These are phyloP conservation scores for Lasioglossum oenotherae DNA, from an alignment of 2,888 invertebrate genomes.

Conservation along the genomic window DNA sequence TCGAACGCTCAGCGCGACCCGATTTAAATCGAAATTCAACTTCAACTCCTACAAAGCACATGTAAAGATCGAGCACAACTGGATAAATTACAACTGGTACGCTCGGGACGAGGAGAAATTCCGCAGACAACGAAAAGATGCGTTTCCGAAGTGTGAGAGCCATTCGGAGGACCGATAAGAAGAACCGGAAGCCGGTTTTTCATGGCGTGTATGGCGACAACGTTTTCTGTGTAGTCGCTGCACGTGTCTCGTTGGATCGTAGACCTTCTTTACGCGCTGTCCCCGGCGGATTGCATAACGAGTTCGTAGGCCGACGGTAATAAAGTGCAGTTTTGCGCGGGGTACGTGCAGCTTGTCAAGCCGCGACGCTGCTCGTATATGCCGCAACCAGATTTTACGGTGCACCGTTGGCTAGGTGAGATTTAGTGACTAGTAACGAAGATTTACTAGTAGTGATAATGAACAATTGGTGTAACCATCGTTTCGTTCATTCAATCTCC, in stretches of 20 bases:
- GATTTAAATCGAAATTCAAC: too few relatives aligned
- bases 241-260: slow-evolving; percentile 72
- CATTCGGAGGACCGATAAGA: neutral
- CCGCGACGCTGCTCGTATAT: neutral
- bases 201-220: neutral
- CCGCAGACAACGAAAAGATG: neutral
- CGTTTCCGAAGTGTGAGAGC: neutral
- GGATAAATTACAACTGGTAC: too few relatives aligned
- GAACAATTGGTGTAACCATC: too few relatives aligned
- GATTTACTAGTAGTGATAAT: too few relatives aligned
- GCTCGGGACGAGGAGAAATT: neutral
- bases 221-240: slow-evolving; percentile 32
- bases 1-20: too few relatives aligned
- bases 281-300: slow-evolving; percentile 65
- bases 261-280: slow-evolving; percentile 66
- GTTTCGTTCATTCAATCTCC: neutral
- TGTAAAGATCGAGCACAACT: too few relatives aligned
- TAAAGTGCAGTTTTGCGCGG: slow-evolving; percentile 60
- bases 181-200: neutral
- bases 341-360: slow-evolving; percentile 36
- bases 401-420: slow-evolving; percentile 1
- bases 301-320: slow-evolving; percentile 51
- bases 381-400: neutral
- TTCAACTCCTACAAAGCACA: too few relatives aligned
- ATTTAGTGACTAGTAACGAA: slow-evolving; percentile 13